These are phyloP conservation scores for Notocelia uddmanniana DNA, from an alignment of 2,888 invertebrate species.

Conservation along the genomic window DNA sequence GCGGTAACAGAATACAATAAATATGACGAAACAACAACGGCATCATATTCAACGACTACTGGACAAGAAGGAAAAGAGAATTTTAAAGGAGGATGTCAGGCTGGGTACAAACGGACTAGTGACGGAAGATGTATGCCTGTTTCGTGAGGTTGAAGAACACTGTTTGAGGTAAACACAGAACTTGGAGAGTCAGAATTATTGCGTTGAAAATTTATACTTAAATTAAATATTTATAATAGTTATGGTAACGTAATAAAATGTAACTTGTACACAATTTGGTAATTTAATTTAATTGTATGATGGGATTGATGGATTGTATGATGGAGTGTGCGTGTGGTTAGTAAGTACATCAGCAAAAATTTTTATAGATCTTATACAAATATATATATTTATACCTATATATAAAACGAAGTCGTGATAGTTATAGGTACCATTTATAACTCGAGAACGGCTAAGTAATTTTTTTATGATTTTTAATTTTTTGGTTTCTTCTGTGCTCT, in stretches of 20 bases:
- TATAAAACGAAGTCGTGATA: no score
- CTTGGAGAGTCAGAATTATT: neutral
- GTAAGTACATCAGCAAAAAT: no score
- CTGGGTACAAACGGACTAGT: constrained; percentile 11
- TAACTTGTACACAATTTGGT: neutral
- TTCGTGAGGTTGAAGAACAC: neutral
- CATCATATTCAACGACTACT: neutral
- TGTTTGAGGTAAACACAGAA: neutral
- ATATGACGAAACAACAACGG: neutral
- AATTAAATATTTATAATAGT: neutral
- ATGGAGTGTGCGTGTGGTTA: no score
- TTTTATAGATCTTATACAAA: no score
- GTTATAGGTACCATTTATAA: no score
- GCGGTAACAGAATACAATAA: neutral
- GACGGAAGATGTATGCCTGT: constrained; percentile 17
- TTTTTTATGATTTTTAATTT: no score
- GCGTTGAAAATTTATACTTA: neutral
- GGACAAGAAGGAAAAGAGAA: constrained; percentile 2
- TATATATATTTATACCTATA: no score
- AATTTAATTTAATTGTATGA: neutral
- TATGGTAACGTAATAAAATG: neutral
- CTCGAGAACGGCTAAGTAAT: no score
- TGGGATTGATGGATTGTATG: no score
- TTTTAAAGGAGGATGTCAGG: constrained; percentile 8
- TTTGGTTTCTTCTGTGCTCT: no score